Evolutionary conservation across 2,113 vertebrate species (phyloP).

Genomic region (Spizaetus ornatus): DNA sequence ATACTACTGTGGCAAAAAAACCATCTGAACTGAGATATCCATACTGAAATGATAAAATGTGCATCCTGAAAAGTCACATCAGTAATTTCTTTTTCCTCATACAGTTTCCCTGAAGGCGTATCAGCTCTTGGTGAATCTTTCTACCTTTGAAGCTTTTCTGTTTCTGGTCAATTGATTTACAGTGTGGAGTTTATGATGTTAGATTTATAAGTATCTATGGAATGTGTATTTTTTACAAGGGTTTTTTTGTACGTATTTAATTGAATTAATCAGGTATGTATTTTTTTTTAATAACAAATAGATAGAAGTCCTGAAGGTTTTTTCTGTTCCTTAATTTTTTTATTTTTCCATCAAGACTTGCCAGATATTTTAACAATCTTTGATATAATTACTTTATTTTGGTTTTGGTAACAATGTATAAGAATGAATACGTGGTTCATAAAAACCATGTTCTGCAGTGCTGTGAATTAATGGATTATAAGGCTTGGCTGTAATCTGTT

Average conservation of each 20-base stretch:
- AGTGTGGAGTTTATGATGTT: neutral
- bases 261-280: neutral
- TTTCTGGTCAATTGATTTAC: neutral
- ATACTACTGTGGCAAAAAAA: neutral
- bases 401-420: neutral
- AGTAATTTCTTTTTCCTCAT: neutral
- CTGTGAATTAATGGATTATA: neutral
- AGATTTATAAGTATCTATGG: neutral
- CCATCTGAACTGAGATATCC: neutral
- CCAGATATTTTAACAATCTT: neutral
- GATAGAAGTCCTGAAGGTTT: neutral
- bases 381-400: neutral
- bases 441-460: neutral
- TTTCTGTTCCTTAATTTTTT: neutral
- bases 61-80: neutral
- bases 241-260: neutral
- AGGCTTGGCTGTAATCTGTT: constrained; percentile 60
- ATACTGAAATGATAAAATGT: neutral
- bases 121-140: neutral
- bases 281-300: neutral
- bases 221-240: neutral
- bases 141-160: neutral
- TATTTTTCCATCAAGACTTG: neutral
- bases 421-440: neutral
- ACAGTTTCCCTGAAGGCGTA: neutral